Conservation (phyloP, 2,797 vertebrate genomes). For the Enteromius paludinosus region DNA sequence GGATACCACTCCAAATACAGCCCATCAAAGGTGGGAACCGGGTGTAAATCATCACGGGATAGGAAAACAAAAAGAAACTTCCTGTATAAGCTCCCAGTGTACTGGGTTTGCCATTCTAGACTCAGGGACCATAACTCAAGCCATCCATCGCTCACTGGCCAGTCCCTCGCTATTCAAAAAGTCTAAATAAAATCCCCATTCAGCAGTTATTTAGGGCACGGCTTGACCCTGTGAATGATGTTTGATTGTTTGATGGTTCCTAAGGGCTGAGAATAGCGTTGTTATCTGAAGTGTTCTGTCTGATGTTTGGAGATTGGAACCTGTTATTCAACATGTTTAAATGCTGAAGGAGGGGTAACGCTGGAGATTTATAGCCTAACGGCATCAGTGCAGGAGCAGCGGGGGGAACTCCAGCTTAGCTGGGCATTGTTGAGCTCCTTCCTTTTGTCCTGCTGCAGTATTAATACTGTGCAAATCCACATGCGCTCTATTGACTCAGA, state of each 20-base stretch:
- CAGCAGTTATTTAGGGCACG: not conserved
- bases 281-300: slow-evolving; percentile 31
- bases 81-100: slow-evolving; percentile 38
- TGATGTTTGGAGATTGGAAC: slow-evolving; percentile 7
- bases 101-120: slow-evolving; percentile 27
- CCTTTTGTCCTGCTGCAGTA: slow-evolving; percentile 36
- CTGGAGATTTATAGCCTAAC: not conserved
- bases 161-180: not conserved
- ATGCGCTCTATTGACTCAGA: slow-evolving; percentile 34
- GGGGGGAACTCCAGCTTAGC: slow-evolving; percentile 25
- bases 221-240: slow-evolving; percentile 13
- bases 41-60: slow-evolving; percentile 53
- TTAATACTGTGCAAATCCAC: slow-evolving; percentile 54
- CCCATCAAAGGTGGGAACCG: slow-evolving; percentile 56
- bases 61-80: slow-evolving; percentile 55
- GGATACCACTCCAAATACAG: slow-evolving; percentile 59
- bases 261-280: slow-evolving; percentile 18
- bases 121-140: slow-evolving; percentile 26
- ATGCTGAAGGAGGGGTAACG: not conserved
- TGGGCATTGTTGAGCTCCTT: slow-evolving; percentile 38
- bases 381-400: slow-evolving; percentile 24
- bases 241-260: slow-evolving; percentile 23
- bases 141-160: not conserved
- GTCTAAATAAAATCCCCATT: slow-evolving; percentile 4
- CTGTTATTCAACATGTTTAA: slow-evolving; percentile 17